Conservation (phyloP, 2,113 vertebrate species). For the Rhea pennata region DNA sequence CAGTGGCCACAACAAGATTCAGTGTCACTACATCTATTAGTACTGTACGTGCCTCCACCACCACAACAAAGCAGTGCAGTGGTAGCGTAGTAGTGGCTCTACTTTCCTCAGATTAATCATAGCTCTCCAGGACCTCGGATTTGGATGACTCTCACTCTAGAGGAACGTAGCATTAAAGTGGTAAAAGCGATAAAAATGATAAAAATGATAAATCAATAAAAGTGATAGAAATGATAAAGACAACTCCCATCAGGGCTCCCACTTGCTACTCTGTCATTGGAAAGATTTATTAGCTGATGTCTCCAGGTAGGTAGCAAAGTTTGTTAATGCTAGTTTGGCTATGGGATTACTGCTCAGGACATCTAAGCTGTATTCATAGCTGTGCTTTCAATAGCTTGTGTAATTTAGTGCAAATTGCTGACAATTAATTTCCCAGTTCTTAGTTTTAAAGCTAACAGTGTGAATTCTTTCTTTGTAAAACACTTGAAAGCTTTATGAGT, state of each 20-base stretch:
- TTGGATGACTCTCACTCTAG: neutral
- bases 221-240: conserved; percentile 15
- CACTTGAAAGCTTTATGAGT: neutral
- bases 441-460: neutral
- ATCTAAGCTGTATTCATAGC: neutral
- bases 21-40: neutral
- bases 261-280: neutral
- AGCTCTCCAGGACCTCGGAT: neutral
- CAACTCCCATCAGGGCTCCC: neutral
- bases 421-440: neutral
- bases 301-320: neutral
- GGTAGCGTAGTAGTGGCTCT: neutral
- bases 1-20: no score
- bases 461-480: neutral
- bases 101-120: neutral
- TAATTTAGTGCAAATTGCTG: neutral
- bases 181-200: neutral
- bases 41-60: neutral
- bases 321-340: neutral
- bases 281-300: conserved; percentile 2
- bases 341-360: neutral
- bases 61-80: neutral
- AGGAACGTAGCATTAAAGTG: neutral
- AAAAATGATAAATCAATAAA: neutral
- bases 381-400: neutral